Percentiles rank a stretch among this genome's conserved stretches.
Conservation (phyloP, 2,113 vertebrate genomes). For the Rhinolophus sinicus region DNA sequence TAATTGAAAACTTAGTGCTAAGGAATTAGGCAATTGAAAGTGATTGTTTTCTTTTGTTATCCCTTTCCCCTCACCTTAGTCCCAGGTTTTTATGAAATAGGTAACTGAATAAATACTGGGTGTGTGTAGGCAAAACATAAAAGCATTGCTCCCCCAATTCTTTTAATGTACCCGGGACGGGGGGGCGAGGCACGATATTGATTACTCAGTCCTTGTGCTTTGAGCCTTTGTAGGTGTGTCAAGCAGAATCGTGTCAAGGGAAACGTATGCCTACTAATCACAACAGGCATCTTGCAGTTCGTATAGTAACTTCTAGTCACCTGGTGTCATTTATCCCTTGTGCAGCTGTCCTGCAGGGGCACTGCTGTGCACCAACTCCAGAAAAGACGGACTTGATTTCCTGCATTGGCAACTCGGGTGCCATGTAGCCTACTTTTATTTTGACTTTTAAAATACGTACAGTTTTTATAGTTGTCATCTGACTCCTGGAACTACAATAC, state of each 20-base stretch:
- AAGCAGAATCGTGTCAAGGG: not conserved
- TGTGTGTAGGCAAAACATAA: conserved; percentile 13
- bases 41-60: not conserved
- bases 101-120: not conserved
- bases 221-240: not conserved
- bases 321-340: not conserved
- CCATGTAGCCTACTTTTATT: not conserved
- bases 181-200: not conserved
- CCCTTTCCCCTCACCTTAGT: not conserved
- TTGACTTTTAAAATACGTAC: not conserved
- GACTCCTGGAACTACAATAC: not conserved
- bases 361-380: not conserved
- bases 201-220: not conserved
- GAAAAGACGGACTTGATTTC: not conserved
- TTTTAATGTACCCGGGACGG: not conserved
- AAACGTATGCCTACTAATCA: not conserved
- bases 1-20: conserved; percentile 53
- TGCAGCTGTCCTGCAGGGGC: not conserved
- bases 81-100: not conserved
- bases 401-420: not conserved
- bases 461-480: not conserved
- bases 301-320: not conserved
- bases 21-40: not conserved
- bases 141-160: not conserved
- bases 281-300: not conserved